Base-by-base conservation (phyloP, 2,888 invertebrate genomes). In the Cancer borealis region DNA sequence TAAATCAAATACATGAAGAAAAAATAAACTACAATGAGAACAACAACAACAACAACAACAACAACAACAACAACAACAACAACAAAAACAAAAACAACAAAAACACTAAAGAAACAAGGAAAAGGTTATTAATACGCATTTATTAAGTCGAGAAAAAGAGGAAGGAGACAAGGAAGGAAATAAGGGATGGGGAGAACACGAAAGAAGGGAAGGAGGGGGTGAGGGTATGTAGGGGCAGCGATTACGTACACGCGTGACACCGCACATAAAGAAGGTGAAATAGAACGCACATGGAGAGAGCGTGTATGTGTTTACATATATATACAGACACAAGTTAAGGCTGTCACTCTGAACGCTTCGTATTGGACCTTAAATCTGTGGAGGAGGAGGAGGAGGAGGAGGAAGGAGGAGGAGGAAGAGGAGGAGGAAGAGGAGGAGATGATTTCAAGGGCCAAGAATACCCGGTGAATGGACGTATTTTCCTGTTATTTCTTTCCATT, bases 321-420 rank as follows among this genome's bases (percentile, higher is more conserved):
- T 30, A 30, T 30, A 30, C 79, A 79, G 4, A 79, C 79, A 79
- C 79, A 79, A 26, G 79, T 79, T 79, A 79, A 79, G 79, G 79
- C 79, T 79, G 79, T 30, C 79, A 79, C 79, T 79, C 30, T 79
- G 30, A 79, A 79, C 79, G 30, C 21, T 79, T 30, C 79, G 5
- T 79, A 79, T 79, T 79, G 79, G 30, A 30, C 30, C 79, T 79
- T 79, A 79, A 79, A 79, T 79, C 79, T 26, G 30, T 12, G 46
- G 12, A 88, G 46, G 8, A 88, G 47, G 46, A 88, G 88, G 88
- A 88, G 46, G 45, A 88, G 88, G 88, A 88, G 88, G 88, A 88
- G 46, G 47, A 87, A 87, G 87, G 87, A 87, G 30, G 87, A 87
- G 87, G 87, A 87, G 87, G 87, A 87, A 4, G 30, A 87, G 30